Base-by-base conservation (phyloP, 1,140 invertebrate species). In the Nasonia giraulti region DNA sequence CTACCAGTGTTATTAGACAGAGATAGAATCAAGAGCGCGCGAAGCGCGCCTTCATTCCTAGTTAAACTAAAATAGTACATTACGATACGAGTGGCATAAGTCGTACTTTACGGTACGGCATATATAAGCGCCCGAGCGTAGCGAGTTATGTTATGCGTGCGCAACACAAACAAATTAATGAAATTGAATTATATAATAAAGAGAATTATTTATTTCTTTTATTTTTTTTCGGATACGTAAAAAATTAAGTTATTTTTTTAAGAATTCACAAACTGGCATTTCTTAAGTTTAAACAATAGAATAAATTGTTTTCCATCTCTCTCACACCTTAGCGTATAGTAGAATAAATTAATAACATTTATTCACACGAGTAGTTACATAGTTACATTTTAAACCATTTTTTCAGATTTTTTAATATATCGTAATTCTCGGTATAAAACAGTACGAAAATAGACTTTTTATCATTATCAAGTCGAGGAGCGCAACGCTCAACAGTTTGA, bases 381-480 rank as follows among this genome's bases (percentile, higher is more conserved):
- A 47, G 8, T 62, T 82, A 75, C n/a, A 83, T 77, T 10, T 83
- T 82, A 14, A 75, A 83, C 78, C 68, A n/a, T 77, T 78, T 69
- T 3, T 33, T 62, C n/a, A 82, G 7, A n/a, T 40, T 23, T 66
- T 76, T 17, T 11, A 47, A 78, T 79, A 84, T 55, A 83, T 79
- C 50, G 50, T n/a, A 71, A 71, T 73, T 84, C 33, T 74, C 80
- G 33, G 62, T 85, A 85, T 81, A 81, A 85, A 85, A 85, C 11
- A 68, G 84, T 85, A 85, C 6, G 83, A 84, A 84, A 84, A 85
- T 81, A 85, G 74, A 85, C 66, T 69, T 82, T 82, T 68, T 76
- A 5, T 69, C 62, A 69, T 82, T 37, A 37, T 37, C 33, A 82
- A 73, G 23, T 69, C 23, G 5, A 69, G 20, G 31, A 83, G 55